A percentile compares a stretch with the other conserved stretches of the same genome.
phyloP scores from a whole-genome alignment of 1,140 invertebrate genomes.

The Pseudomyrmex flavicornis region DNA sequence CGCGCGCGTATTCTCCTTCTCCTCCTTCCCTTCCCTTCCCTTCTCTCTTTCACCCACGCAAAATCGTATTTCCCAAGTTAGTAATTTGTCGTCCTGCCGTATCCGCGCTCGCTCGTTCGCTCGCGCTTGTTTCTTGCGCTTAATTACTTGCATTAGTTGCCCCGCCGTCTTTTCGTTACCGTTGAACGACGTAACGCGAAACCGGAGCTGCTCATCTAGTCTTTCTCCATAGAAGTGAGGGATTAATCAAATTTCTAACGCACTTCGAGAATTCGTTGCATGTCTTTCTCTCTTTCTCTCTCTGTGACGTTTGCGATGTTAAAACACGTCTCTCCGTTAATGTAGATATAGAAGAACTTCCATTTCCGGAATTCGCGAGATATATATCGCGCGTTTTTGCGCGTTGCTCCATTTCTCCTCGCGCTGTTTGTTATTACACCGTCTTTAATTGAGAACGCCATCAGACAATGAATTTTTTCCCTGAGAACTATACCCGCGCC shows the following conservation, averaged over 20 bases:
- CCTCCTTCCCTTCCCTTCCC: neutral
- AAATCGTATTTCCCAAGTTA: conserved; percentile 68
- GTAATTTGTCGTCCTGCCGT: conserved; percentile 62
- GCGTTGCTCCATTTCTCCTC: neutral
- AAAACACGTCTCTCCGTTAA: too few species aligned
- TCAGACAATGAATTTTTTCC: neutral
- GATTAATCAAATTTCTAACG: conserved; percentile 60
- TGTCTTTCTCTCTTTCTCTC: neutral
- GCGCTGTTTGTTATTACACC: neutral
- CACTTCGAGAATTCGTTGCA: conserved; percentile 31
- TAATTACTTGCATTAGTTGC: conserved; percentile 67
- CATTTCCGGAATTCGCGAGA: conserved; percentile 2
- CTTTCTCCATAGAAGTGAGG: neutral
- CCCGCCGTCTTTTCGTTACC: conserved; percentile 57
- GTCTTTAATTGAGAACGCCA: neutral
- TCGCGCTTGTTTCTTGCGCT: conserved; percentile 57
- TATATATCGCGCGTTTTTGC: neutral
- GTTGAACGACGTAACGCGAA: conserved; percentile 51
- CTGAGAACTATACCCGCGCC: too few species aligned
- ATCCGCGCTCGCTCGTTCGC: neutral
- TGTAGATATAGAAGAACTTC: neutral
- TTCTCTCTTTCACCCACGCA: neutral
- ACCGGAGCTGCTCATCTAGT: conserved; percentile 46
- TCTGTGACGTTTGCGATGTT: neutral
- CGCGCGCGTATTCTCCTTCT: neutral